Conservation (phyloP, 1,140 invertebrate species). For the Neuroterus valhalla region DNA sequence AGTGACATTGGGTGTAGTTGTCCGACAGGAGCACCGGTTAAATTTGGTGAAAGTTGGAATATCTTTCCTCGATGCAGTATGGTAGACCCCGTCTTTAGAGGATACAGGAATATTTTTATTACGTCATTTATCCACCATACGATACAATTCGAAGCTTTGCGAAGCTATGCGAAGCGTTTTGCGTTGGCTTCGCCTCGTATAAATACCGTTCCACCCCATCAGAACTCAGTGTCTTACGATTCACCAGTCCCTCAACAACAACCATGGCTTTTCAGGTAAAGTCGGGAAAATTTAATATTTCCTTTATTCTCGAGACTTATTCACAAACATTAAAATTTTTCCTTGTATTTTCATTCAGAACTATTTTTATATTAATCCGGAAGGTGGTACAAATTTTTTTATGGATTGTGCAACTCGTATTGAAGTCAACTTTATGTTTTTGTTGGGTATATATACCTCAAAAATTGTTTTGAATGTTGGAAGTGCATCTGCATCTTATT, state of each 20-base stretch:
- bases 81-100: conserved; percentile 40
- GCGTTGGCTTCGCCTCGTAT: conserved; percentile 49
- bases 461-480: too few relatives aligned
- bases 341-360: too few relatives aligned
- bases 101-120: conserved; percentile 48
- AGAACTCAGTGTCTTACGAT: conserved; percentile 48
- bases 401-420: too few relatives aligned
- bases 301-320: too few relatives aligned
- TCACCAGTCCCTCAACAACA: conserved; percentile 48
- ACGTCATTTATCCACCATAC: conserved; percentile 52
- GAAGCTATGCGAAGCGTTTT: conserved; percentile 40
- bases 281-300: not conserved
- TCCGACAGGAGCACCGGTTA: conserved; percentile 46
- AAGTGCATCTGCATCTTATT: too few relatives aligned
- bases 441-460: too few relatives aligned
- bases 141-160: conserved; percentile 43
- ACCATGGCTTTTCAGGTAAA: conserved; percentile 48
- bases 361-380: too few relatives aligned
- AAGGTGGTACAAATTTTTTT: too few relatives aligned
- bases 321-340: too few relatives aligned
- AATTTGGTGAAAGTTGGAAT: conserved; percentile 51
- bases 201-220: conserved; percentile 50
- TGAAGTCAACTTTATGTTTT: too few relatives aligned
- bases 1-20: conserved; percentile 46
- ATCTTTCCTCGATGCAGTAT: conserved; percentile 32